Base-by-base conservation (phyloP, 1,140 invertebrate species). In the Musca domestica region DNA sequence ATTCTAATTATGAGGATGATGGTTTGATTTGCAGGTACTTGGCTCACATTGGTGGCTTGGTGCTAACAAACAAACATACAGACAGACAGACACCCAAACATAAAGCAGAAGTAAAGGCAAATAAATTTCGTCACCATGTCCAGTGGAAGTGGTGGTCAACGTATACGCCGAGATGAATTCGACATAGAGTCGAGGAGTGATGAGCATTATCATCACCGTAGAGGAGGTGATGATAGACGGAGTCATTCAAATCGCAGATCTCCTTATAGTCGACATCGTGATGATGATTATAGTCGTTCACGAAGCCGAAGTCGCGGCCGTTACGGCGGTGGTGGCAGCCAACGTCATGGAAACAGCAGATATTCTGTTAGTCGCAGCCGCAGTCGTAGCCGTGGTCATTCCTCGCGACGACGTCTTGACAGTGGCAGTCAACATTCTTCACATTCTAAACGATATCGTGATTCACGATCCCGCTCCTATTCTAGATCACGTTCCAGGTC, bases 141-240 rank as follows among this genome's bases (percentile, higher is more conserved):
- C 4, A 41, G 34, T 41, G 34, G 34, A 5, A 41, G 34, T 41
- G 34, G 34, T 41, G 34, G 34, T 41, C 34, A 41, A 41, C 67
- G 46, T 20, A 49, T 51, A n/a, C 27, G 56, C n/a, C 67, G 67
- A 17, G 67, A 68, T 64, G 48, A 41, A 51, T 61, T 61, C 27
- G 56, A 61, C 34, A 61, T 61, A 34, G 56, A 61, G 22, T 19
- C 56, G 67, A 72, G 74, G 67, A 73, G 75, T 34, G 74, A 75
- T 63, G 49, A 20, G 17, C 68, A 67, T 66, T 61, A 65, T 64
- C 48, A 71, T 5, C 30, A 64, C 30, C 51, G 19, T 46, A 65
- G 27, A 66, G 72, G 20, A 66, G 70, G 72, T 47, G 71, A 70
- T 2, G 68, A 70, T 17, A 67, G 49, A 61, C 70, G 70, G 0